These are phyloP conservation scores for Theretra japonica DNA, from an alignment of 2,888 invertebrate genomes.

Conservation along the genomic window DNA sequence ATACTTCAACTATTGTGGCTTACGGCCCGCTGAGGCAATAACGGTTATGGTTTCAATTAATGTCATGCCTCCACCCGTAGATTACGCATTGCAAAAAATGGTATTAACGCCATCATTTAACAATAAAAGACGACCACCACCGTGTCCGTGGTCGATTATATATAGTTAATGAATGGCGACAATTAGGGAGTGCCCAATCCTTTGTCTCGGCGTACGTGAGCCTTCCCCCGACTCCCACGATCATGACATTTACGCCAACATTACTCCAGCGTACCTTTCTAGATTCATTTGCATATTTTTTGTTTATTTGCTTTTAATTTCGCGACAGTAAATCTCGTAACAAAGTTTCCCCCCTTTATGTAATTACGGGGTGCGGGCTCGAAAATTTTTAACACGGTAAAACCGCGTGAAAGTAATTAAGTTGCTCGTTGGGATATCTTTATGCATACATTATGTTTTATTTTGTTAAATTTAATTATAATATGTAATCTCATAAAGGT, in stretches of 20 bases:
- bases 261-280: constrained; percentile 9
- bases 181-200: background rate
- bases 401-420: constrained; percentile 9
- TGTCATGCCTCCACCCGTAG: too few relatives aligned
- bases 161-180: background rate
- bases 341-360: background rate
- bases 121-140: background rate
- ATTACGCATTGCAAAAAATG: background rate
- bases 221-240: background rate
- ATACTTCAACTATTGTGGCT: too few relatives aligned
- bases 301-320: constrained; percentile 27
- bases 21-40: too few relatives aligned
- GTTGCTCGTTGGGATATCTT: background rate
- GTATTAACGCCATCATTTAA: background rate
- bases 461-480: background rate
- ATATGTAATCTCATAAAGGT: too few relatives aligned
- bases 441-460: background rate
- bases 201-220: background rate
- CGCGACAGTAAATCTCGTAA: constrained; percentile 4
- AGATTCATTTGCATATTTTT: constrained; percentile 26
- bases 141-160: background rate
- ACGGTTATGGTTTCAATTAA: too few relatives aligned
- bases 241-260: constrained; percentile 3
- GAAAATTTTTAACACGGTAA: background rate
- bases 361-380: constrained; percentile 1